phyloP scores from a whole-genome alignment of 2,797 vertebrate genomes.

The Schizopygopsis malacanthus region DNA sequence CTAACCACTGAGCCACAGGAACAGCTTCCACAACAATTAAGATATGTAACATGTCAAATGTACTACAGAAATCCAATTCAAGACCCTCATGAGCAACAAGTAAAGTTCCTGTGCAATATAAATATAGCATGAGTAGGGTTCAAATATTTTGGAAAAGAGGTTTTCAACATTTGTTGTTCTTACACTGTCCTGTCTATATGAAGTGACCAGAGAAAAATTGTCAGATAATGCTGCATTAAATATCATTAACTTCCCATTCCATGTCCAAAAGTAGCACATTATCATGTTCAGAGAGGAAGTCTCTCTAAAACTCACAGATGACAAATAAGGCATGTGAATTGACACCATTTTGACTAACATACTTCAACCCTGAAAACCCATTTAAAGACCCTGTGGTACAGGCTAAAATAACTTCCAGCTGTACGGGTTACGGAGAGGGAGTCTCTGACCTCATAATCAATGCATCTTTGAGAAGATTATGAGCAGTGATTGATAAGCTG shows the following conservation, averaged over 20 bases:
- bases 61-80: background rate
- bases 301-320: background rate
- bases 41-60: background rate
- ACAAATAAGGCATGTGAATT: background rate
- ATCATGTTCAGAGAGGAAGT: background rate
- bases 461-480: constrained; percentile 50
- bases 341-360: background rate
- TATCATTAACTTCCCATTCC: background rate
- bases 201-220: background rate
- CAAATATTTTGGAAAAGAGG: background rate
- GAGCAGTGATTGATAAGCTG: constrained; percentile 43
- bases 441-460: constrained; percentile 24
- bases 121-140: background rate
- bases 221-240: background rate
- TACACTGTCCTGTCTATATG: background rate
- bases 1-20: too few relatives aligned
- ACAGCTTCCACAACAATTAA: background rate
- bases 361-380: constrained; percentile 31
- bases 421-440: constrained; percentile 15
- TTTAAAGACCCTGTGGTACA: constrained; percentile 16
- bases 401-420: constrained; percentile 22
- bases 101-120: background rate
- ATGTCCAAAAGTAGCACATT: background rate
- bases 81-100: background rate
- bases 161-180: background rate